Evolutionary conservation across 2,113 vertebrate genomes (phyloP), one percentile per base, ranked within the genome.

Genomic region (Galemys pyrenaicus): DNA sequence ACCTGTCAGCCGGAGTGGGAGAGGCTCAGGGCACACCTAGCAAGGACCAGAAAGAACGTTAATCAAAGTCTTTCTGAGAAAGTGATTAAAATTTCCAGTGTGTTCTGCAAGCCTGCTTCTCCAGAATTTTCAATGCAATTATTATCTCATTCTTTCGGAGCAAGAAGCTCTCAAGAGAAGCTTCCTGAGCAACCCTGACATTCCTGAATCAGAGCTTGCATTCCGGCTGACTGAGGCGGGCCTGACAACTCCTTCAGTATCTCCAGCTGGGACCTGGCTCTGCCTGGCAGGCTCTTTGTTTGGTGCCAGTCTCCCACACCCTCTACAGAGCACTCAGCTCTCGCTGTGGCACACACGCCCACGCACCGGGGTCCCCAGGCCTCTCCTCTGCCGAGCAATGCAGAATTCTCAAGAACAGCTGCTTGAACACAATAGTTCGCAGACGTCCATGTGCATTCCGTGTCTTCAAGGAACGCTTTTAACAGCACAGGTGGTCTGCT

Each of bases 31-130:
- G 92, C 56, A 85, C 92, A 96, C 93, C 89, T 95, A 87, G 80
- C 35, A 92, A 92, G 58, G 62, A 71, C 28, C 58, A 60, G 73
- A 84, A 92, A 86, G 84, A 86, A 74, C 81, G 87, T 89, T 96
- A 95, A 96, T 97, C 96, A 96, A 87, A 94, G 67, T 56, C 92
- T 82, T 96, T 96, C 95, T 89, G 96, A 94, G 75, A 92, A 94
- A 96, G 93, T 96, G 96, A 96, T 97, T 96, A 97, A 96, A 91
- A 94, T 95, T 93, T 74, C 77, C 81, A 86, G 9, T 46, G 73
- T 83, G 71, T 77, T 91, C 90, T 93, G 74, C 84, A 93, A 85
- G 92, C 30, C 79, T 78, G 89, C 96, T 93, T 90, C 94, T 83
- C 92, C 1, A 6, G 89, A 91, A 96, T 87, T 93, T 95, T 96